These are phyloP conservation scores for Pangasius larnaudii DNA, from an alignment of 2,797 vertebrate genomes.

Conservation along the genomic window DNA sequence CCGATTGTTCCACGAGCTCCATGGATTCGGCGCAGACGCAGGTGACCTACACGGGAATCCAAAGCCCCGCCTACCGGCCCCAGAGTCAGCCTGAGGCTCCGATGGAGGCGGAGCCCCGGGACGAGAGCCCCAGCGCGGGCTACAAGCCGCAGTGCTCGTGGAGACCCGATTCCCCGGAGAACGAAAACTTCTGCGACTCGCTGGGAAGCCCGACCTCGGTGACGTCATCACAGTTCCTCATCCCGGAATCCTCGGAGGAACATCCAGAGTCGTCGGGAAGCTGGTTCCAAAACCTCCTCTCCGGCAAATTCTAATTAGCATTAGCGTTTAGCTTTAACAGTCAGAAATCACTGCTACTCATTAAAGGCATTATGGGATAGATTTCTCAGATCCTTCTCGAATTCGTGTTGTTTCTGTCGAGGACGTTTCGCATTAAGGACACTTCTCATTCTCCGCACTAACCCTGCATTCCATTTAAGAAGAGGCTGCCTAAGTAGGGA, in stretches of 20 bases:
- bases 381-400: background rate
- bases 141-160: slow-evolving; percentile 91
- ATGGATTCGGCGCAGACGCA: slow-evolving; percentile 78
- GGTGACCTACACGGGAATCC: slow-evolving; percentile 92
- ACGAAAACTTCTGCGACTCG: slow-evolving; percentile 70
- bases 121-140: slow-evolving; percentile 65
- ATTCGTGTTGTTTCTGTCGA: background rate
- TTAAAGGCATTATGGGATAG: slow-evolving; percentile 14
- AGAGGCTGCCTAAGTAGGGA: background rate
- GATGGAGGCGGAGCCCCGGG: slow-evolving; percentile 55
- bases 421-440: background rate
- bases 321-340: background rate
- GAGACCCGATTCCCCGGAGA: slow-evolving; percentile 79
- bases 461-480: background rate
- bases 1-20: slow-evolving; percentile 78
- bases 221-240: slow-evolving; percentile 92
- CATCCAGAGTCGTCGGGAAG: slow-evolving; percentile 70
- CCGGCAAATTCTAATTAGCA: slow-evolving; percentile 55
- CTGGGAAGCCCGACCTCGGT: slow-evolving; percentile 93
- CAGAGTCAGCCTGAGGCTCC: slow-evolving; percentile 69
- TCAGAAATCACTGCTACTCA: background rate
- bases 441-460: background rate
- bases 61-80: slow-evolving; percentile 82
- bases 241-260: slow-evolving; percentile 82
- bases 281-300: slow-evolving; percentile 77